Percentiles rank a stretch among this genome's conserved stretches.
Conservation (phyloP, 2,888 invertebrate species). For the Latrodectus hesperus region DNA sequence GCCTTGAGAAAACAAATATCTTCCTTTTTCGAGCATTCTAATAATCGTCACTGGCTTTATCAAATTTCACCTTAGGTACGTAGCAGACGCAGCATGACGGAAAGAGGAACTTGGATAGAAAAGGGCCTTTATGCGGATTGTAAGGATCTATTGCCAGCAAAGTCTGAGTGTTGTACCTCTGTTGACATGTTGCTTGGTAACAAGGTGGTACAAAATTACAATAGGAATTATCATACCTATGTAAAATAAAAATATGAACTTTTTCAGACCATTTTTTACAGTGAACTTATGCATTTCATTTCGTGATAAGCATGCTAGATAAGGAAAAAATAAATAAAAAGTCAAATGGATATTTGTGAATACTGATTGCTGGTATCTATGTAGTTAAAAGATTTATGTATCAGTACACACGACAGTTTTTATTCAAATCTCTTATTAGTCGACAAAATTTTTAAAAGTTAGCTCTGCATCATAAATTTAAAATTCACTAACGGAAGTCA, state of each 20-base stretch:
- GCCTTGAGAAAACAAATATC: neutral
- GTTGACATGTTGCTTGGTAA: slow-evolving; percentile 71
- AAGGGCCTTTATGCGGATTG: slow-evolving; percentile 71
- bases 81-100: slow-evolving; percentile 72
- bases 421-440: too few species aligned
- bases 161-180: slow-evolving; percentile 71
- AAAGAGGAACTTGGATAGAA: slow-evolving; percentile 71
- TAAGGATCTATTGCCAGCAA: slow-evolving; percentile 71
- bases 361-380: too few species aligned
- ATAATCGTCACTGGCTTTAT: slow-evolving; percentile 51
- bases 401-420: too few species aligned
- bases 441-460: too few species aligned
- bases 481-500: too few species aligned
- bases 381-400: too few species aligned
- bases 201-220: slow-evolving; percentile 72
- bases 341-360: too few species aligned
- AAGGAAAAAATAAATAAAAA: too few species aligned
- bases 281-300: too few species aligned
- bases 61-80: slow-evolving; percentile 67
- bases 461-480: too few species aligned
- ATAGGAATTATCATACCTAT: slow-evolving; percentile 67
- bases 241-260: neutral
- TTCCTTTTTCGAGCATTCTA: neutral
- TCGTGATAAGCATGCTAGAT: too few species aligned
- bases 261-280: too few species aligned